These are phyloP conservation scores for Manduca sexta DNA, from an alignment of 1,140 invertebrate species.

Conservation along the genomic window DNA sequence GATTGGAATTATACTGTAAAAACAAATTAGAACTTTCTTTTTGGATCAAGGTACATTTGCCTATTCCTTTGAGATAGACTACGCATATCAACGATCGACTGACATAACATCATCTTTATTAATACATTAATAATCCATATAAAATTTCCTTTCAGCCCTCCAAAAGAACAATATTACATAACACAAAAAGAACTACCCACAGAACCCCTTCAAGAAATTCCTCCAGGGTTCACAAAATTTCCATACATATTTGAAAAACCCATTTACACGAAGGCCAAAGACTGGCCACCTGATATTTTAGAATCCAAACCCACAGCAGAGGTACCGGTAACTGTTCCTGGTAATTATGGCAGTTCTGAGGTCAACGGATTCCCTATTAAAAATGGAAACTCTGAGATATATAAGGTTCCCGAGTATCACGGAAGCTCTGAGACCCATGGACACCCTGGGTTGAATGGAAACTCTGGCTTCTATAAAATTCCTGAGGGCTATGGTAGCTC, in stretches of 20 bases:
- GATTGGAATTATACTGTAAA: too few species aligned
- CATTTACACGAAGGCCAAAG: constrained; percentile 17
- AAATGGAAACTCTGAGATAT: too few species aligned
- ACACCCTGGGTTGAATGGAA: too few species aligned
- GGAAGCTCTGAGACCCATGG: too few species aligned
- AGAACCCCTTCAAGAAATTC: constrained; percentile 21
- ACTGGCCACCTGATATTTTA: constrained; percentile 24
- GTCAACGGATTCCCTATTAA: too few species aligned
- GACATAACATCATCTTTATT: too few species aligned
- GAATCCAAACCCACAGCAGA: constrained; percentile 46
- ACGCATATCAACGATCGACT: background rate
- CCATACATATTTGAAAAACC: constrained; percentile 42
- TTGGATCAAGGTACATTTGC: too few species aligned
- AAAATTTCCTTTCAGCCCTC: constrained; percentile 21
- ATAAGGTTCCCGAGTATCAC: too few species aligned
- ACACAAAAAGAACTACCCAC: constrained; percentile 13
- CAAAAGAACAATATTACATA: constrained; percentile 28
- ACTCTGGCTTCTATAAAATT: too few species aligned
- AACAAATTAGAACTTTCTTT: too few species aligned
- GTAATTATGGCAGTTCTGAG: too few species aligned
- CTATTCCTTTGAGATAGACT: background rate
- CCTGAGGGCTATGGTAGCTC: too few species aligned
- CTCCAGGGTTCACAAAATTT: constrained; percentile 19
- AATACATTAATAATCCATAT: background rate
- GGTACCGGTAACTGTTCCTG: constrained; percentile 29